Percentiles rank a stretch among this genome's conserved stretches.
Conservation (phyloP, 2,113 vertebrate genomes). For the Saimiri boliviensis region DNA sequence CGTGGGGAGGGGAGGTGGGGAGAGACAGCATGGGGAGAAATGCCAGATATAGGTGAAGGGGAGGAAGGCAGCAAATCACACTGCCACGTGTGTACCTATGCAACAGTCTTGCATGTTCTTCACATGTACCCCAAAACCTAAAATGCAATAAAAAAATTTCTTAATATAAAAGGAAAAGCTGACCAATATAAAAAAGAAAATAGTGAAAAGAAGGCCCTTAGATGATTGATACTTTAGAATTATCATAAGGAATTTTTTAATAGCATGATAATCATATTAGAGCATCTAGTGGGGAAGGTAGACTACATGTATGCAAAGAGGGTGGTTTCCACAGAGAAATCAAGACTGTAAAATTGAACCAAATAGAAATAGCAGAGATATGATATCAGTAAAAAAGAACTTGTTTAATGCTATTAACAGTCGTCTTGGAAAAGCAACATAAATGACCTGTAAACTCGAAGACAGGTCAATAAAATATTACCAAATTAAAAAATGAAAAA, state of each 20-base stretch:
- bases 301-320: background rate
- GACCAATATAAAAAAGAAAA: background rate
- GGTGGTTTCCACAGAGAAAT: background rate
- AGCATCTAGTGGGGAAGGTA: background rate
- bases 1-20: no score
- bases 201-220: background rate
- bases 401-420: background rate
- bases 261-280: background rate
- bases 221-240: background rate
- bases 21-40: no score
- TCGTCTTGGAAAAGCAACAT: background rate
- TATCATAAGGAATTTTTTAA: background rate
- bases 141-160: no score
- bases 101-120: no score
- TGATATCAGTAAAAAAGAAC: background rate
- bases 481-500: background rate
- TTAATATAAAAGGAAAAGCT: background rate
- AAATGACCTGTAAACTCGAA: background rate
- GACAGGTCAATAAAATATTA: background rate
- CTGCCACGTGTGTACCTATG: no score
- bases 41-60: no score
- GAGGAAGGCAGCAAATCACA: no score
- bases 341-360: background rate
- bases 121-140: no score
- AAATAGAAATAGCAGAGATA: background rate